A percentile compares a stretch with the other conserved stretches of the same genome.
Conservation (phyloP, 1,140 invertebrate species). For the Adoxophyes honmai region DNA sequence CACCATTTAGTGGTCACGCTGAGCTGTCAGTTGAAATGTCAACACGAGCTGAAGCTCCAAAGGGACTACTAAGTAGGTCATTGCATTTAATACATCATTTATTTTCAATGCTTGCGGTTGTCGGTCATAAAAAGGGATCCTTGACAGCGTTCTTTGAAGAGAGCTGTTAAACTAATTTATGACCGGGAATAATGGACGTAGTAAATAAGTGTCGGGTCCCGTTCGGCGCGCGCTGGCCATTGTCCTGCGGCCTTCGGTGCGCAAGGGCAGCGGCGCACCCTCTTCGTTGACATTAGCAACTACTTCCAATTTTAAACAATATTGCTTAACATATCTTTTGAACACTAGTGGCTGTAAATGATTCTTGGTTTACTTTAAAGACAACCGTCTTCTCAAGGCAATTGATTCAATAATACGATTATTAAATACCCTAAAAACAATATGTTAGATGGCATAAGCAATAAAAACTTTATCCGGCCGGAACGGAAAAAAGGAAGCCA, state of each 20-base stretch:
- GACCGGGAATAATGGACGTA: conserved; percentile 25
- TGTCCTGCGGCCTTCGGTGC: conserved; percentile 55
- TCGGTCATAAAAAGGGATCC: conserved; percentile 32
- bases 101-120: conserved; percentile 25
- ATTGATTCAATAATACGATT: too few species aligned
- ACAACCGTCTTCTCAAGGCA: too few species aligned
- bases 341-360: too few species aligned
- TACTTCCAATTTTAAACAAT: too few species aligned
- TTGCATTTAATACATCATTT: conserved; percentile 13
- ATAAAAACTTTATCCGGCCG: conserved; percentile 20
- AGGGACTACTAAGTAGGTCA: conserved; percentile 7
- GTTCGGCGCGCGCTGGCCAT: conserved; percentile 42
- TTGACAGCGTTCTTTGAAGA: conserved; percentile 34
- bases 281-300: conserved; percentile 24
- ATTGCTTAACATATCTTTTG: too few species aligned
- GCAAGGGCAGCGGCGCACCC: conserved; percentile 44
- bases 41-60: background rate
- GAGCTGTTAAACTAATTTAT: conserved; percentile 41
- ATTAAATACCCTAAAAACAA: too few species aligned
- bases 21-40: background rate
- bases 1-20: background rate
- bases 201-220: conserved; percentile 35
- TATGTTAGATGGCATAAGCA: too few species aligned
- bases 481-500: conserved; percentile 59
- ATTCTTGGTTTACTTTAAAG: too few species aligned